Conservation (phyloP, 2,113 vertebrate species). For the Nipponia nippon region DNA sequence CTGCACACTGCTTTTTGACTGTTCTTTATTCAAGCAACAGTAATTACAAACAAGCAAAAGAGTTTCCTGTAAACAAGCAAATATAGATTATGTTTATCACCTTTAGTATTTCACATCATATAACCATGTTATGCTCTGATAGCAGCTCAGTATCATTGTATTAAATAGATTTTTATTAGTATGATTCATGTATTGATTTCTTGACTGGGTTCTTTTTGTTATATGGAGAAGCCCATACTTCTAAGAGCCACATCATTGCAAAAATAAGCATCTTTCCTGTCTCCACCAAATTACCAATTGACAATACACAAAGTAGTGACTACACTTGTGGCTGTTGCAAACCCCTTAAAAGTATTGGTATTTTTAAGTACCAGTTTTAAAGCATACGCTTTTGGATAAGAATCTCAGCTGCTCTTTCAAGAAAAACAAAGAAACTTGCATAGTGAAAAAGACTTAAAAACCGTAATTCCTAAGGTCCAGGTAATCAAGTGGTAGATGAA, state of each 20-base stretch:
- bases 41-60: neutral
- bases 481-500: neutral
- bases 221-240: neutral
- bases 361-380: neutral
- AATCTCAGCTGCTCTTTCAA: neutral
- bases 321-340: neutral
- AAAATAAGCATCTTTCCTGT: neutral
- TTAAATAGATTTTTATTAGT: neutral
- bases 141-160: neutral
- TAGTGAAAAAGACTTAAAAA: neutral
- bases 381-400: neutral
- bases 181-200: slow-evolving; percentile 29
- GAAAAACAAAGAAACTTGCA: neutral
- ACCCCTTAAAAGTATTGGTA: neutral
- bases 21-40: neutral
- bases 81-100: neutral
- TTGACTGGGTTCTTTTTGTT: neutral
- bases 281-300: neutral
- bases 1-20: neutral
- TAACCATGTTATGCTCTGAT: neutral
- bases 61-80: neutral
- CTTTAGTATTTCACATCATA: neutral
- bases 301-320: neutral
- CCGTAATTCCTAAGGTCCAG: neutral
- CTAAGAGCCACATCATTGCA: neutral